Evolutionary conservation across 2,888 invertebrate species (phyloP).

Genomic region (Bombylius major): DNA sequence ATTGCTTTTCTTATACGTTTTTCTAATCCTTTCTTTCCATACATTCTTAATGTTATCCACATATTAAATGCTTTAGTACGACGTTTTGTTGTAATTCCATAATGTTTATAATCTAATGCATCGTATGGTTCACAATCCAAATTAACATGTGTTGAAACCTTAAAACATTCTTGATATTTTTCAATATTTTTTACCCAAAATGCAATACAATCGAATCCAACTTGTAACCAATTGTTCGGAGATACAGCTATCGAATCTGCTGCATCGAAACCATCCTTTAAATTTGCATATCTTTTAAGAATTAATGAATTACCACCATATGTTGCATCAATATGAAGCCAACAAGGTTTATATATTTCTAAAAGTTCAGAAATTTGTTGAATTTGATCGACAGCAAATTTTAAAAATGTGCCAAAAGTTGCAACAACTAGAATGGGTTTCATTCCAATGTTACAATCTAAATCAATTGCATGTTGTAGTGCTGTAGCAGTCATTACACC

Average conservation of each 20-base stretch:
- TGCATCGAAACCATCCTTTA: slow-evolving; percentile 48
- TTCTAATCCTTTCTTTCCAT: not conserved
- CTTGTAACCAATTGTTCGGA: slow-evolving; percentile 68
- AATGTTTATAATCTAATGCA: slow-evolving; percentile 54
- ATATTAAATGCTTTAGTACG: slow-evolving; percentile 66
- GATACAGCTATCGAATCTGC: slow-evolving; percentile 70
- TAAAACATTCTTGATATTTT: slow-evolving; percentile 56
- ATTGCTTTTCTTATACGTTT: not conserved
- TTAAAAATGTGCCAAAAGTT: slow-evolving; percentile 63
- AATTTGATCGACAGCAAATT: slow-evolving; percentile 63
- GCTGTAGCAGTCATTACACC: slow-evolving; percentile 45
- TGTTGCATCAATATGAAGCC: slow-evolving; percentile 71
- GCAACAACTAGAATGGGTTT: slow-evolving; percentile 64
- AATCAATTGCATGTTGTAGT: slow-evolving; percentile 44
- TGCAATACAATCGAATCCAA: slow-evolving; percentile 65
- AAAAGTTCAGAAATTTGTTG: slow-evolving; percentile 56
- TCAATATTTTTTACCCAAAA: slow-evolving; percentile 62
- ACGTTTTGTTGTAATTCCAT: slow-evolving; percentile 68
- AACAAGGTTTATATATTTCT: slow-evolving; percentile 42
- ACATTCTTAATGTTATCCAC: slow-evolving; percentile 44
- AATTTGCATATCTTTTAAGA: slow-evolving; percentile 57
- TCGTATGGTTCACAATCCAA: slow-evolving; percentile 60
- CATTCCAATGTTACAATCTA: slow-evolving; percentile 53
- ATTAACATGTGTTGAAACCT: slow-evolving; percentile 61
- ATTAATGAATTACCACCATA: slow-evolving; percentile 69